A percentile compares a stretch with the other conserved stretches of the same genome.
Conservation (phyloP, 1,140 invertebrate genomes). For the Dryas iulia region DNA sequence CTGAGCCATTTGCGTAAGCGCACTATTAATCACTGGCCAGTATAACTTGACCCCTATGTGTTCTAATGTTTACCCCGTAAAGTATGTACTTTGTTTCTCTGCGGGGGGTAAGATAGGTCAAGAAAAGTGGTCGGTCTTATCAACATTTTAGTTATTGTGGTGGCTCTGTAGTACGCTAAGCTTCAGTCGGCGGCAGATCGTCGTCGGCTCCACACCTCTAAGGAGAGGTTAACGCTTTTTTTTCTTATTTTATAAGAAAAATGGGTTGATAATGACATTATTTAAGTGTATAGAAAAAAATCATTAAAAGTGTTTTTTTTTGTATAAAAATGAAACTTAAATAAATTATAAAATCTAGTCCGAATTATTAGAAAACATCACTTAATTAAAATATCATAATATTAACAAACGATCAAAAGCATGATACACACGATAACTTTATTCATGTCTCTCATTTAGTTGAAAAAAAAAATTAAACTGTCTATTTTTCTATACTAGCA, state of each 20-base stretch:
- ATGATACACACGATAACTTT: too few relatives aligned
- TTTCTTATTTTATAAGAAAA: background rate
- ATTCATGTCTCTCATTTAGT: too few relatives aligned
- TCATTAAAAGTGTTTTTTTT: too few relatives aligned
- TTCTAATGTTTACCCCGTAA: background rate
- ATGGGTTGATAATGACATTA: too few relatives aligned
- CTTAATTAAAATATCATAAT: too few relatives aligned
- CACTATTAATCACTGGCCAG: slow-evolving; percentile 46
- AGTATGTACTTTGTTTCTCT: background rate
- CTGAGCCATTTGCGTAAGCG: slow-evolving; percentile 74
- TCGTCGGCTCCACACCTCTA: slow-evolving; percentile 61
- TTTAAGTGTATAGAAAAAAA: background rate
- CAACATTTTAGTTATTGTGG: slow-evolving; percentile 55
- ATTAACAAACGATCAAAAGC: too few relatives aligned
- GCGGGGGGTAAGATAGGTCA: slow-evolving; percentile 28
- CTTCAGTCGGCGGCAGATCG: slow-evolving; percentile 70
- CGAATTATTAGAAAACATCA: too few relatives aligned
- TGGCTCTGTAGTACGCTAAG: slow-evolving; percentile 40
- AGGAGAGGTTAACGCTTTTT: slow-evolving; percentile 34
- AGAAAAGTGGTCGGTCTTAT: slow-evolving; percentile 47
- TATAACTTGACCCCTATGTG: slow-evolving; percentile 32
- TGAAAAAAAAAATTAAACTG: too few relatives aligned
- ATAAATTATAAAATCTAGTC: too few relatives aligned
- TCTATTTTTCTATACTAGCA: too few relatives aligned
- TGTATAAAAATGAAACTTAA: too few relatives aligned